Percentiles rank a stretch among this genome's conserved stretches.
Conservation (phyloP, 2,797 vertebrate genomes). For the Cyclopterus lumpus region DNA sequence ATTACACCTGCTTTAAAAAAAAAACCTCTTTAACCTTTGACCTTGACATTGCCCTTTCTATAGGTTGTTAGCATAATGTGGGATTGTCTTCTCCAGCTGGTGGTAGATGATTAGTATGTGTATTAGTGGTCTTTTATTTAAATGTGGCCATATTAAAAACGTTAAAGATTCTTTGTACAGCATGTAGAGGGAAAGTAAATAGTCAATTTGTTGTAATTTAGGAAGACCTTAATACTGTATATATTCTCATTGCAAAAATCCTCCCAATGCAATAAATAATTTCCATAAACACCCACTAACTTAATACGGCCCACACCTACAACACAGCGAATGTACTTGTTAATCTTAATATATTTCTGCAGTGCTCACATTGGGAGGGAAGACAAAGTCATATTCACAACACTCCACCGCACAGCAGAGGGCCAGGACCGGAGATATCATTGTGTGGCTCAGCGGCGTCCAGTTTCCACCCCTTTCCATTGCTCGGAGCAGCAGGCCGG, state of each 20-base stretch:
- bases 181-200: neutral
- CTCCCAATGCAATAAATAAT: neutral
- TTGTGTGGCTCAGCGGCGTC: conserved; percentile 72
- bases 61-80: neutral
- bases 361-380: conserved; percentile 25
- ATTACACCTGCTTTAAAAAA: neutral
- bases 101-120: neutral
- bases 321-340: neutral
- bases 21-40: neutral
- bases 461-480: conserved; percentile 73
- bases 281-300: neutral
- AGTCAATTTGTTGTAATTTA: neutral
- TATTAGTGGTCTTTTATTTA: neutral
- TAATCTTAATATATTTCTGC: conserved; percentile 31
- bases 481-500: conserved; percentile 61
- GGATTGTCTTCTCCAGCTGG: neutral
- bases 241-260: neutral
- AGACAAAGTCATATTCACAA: conserved; percentile 43
- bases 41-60: neutral
- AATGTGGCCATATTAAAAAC: neutral
- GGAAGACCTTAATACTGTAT: neutral
- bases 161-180: neutral
- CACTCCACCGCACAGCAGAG: conserved; percentile 57
- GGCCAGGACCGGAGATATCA: conserved; percentile 71
- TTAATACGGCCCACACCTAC: neutral